Evolutionary conservation across 1,140 invertebrate species (phyloP), one percentile per base, ranked within the genome.

Genomic region (Copidosoma floridanum): DNA sequence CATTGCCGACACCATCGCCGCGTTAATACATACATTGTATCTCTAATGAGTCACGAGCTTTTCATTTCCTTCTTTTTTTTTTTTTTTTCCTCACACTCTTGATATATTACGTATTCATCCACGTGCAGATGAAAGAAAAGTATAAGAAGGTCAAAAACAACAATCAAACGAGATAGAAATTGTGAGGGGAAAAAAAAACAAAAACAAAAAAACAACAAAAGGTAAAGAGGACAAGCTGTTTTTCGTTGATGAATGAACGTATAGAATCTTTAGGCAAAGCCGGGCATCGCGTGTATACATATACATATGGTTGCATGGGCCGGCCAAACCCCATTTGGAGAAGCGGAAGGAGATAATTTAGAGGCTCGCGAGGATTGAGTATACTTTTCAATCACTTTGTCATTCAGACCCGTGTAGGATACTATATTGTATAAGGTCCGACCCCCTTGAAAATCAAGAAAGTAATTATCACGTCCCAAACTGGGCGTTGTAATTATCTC

Each of bases 221-320:
- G 46, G 27, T 20, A 35, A 12, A 21, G 35, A 21, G 16, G 27
- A 35, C 21, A 29, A 29, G 27, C 32, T 52, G 50, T 38, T 2
- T 52, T 23, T 37, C n/a, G n/a, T 29, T 38, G 44, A 57, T 57
- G 55, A 57, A 57, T 48, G 48, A 32, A 51, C n/a, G n/a, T n/a
- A 10, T 11, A 16, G 55, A 57, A 64, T 64, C 52, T 58, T 59
- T 63, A 59, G 57, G n/a, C n/a, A 63, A 58, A 63, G 56, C 59
- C 57, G 27, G 35, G 41, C 35, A 62, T n/a, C n/a, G n/a, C n/a
- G n/a, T n/a, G n/a, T n/a, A n/a, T n/a, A n/a, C n/a, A n/a, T n/a
- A n/a, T n/a, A n/a, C 32, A 58, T 46, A 14, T 11, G 26, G 44
- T 37, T 20, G 16, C 4, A 3, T 5, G 23, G 47, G 41, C 47